Conservation (phyloP, 2,888 invertebrate species). For the Leucophora obtusa region DNA sequence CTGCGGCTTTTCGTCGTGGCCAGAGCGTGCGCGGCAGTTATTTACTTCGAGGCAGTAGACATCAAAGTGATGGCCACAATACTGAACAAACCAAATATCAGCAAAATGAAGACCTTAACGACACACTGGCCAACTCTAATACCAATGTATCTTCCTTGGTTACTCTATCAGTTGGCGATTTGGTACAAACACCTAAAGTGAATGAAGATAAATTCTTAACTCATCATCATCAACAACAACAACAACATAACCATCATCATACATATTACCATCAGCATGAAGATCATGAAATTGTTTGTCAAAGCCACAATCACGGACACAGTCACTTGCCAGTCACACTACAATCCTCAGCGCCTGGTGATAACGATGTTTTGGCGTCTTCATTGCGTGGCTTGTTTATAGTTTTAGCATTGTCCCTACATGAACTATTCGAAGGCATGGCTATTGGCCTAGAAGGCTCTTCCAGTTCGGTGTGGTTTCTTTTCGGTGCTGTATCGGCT, state of each 20-base stretch:
- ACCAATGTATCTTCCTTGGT: neutral
- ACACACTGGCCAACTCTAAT: neutral
- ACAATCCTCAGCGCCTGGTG: constrained; percentile 56
- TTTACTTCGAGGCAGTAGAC: constrained; percentile 55
- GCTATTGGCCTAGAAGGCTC: constrained; percentile 88
- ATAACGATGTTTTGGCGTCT: constrained; percentile 73
- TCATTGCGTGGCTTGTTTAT: constrained; percentile 86
- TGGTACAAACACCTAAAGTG: neutral
- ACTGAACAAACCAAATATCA: neutral
- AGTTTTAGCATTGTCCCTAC: constrained; percentile 90
- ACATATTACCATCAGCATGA: constrained; percentile 56
- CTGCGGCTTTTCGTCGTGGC: constrained; percentile 75
- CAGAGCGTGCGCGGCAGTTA: constrained; percentile 73
- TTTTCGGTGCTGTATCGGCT: constrained; percentile 90
- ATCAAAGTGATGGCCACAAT: neutral
- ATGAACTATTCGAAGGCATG: constrained; percentile 91
- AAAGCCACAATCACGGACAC: constrained; percentile 62
- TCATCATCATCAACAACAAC: constrained; percentile 16
- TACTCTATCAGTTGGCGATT: neutral
- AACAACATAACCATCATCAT: constrained; percentile 34
- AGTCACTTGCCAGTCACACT: constrained; percentile 69
- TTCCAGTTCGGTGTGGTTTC: constrained; percentile 84
- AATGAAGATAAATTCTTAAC: neutral
- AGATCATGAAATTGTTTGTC: constrained; percentile 20
- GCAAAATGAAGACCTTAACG: neutral